phyloP scores from a whole-genome alignment of 2,113 vertebrate species.

The Scartelaos histophorus region DNA sequence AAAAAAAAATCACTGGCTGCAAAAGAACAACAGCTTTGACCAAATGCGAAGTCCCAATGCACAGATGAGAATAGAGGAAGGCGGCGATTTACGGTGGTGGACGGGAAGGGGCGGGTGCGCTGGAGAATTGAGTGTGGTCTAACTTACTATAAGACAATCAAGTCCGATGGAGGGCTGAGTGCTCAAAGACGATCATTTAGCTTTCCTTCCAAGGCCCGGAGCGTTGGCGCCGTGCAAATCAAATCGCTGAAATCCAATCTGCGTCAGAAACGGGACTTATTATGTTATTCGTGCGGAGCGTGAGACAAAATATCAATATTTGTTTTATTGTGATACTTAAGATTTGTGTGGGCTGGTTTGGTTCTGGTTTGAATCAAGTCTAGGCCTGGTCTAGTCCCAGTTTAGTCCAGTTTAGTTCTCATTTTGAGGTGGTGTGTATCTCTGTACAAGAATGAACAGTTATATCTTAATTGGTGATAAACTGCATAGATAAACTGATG shows the following conservation, averaged over 20 bases:
- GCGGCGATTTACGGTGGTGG: conserved; percentile 34
- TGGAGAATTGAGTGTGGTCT: conserved; percentile 28
- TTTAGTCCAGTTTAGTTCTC: no score
- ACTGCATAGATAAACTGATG: no score
- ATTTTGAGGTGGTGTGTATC: no score
- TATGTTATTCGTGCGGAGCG: conserved; percentile 29
- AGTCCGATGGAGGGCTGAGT: conserved; percentile 36
- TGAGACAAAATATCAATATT: conserved; percentile 3
- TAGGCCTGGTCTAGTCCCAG: no score
- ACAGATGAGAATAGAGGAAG: conserved; percentile 31
- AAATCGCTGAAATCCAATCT: conserved; percentile 51
- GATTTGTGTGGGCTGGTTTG: no score
- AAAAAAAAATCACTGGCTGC: conserved; percentile 21
- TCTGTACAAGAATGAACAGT: no score
- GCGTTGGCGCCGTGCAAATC: conserved; percentile 32
- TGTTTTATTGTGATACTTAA: not conserved
- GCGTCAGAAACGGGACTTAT: conserved; percentile 29
- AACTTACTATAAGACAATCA: conserved; percentile 37
- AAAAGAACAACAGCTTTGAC: conserved; percentile 22
- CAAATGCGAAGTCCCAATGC: conserved; percentile 40
- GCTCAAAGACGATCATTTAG: conserved; percentile 39
- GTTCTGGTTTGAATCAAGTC: no score
- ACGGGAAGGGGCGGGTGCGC: conserved; percentile 13
- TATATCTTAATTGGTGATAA: no score
- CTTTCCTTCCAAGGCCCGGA: conserved; percentile 33